Percentiles rank a stretch among this genome's conserved stretches.
Evolutionary conservation across 2,888 invertebrate genomes (phyloP).

Genomic region (Leucania comma): DNA sequence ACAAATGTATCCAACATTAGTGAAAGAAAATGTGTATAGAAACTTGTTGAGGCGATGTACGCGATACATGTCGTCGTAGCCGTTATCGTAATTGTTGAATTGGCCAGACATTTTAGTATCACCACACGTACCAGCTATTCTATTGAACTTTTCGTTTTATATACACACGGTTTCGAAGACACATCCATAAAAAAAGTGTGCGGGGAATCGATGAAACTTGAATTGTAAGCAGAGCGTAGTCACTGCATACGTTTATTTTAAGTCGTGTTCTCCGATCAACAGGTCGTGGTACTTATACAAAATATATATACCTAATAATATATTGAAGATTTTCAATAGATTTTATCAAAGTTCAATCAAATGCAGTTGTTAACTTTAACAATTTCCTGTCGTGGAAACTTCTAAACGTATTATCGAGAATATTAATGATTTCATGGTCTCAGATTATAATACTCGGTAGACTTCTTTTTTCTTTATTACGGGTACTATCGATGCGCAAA

Average conservation of each 20-base stretch:
- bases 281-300: background rate
- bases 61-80: background rate
- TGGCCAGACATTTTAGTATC: background rate
- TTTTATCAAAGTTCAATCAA: background rate
- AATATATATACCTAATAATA: background rate
- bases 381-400: background rate
- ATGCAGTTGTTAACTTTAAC: constrained; percentile 1
- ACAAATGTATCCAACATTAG: constrained; percentile 17
- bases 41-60: background rate
- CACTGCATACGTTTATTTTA: background rate
- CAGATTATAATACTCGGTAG: constrained; percentile 34
- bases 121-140: background rate
- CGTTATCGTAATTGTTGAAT: background rate
- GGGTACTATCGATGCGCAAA: constrained; percentile 54
- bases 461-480: constrained; percentile 42
- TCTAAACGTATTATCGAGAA: constrained; percentile 30
- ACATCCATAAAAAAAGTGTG: background rate
- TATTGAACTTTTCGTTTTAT: background rate
- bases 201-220: background rate
- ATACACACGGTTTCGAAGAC: background rate
- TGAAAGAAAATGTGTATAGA: constrained; percentile 6
- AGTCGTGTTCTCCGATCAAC: background rate
- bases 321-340: too few relatives aligned
- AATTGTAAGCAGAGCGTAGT: background rate
- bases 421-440: constrained; percentile 49